Conservation (phyloP, 2,113 vertebrate species). For the Seriola dumerili region DNA sequence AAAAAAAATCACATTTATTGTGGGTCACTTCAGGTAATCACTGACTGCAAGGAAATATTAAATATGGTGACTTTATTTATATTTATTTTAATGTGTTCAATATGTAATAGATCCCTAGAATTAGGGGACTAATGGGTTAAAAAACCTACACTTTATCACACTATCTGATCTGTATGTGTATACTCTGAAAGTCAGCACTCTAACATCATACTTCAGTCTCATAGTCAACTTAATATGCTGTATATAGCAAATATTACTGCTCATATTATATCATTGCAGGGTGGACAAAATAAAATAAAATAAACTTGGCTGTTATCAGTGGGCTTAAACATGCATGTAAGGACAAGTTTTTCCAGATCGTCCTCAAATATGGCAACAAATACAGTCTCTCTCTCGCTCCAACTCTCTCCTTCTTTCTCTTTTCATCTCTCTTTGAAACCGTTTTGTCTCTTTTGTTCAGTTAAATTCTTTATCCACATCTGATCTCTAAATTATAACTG, state of each 20-base stretch:
- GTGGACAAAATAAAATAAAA: neutral
- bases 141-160: too few relatives aligned
- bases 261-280: neutral
- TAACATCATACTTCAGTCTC: too few relatives aligned
- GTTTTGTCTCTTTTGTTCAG: neutral
- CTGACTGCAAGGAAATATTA: too few relatives aligned
- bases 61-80: too few relatives aligned
- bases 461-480: neutral
- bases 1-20: too few relatives aligned
- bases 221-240: too few relatives aligned
- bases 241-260: neutral
- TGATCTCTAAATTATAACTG: neutral
- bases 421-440: neutral
- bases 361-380: neutral
- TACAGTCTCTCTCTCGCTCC: neutral
- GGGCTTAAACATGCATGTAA: neutral
- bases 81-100: too few relatives aligned
- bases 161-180: too few relatives aligned
- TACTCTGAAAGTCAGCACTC: too few relatives aligned
- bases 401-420: neutral
- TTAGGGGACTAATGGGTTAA: too few relatives aligned
- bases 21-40: too few relatives aligned
- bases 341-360: conserved; percentile 3
- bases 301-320: conserved; percentile 17
- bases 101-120: too few relatives aligned